phyloP scores from a whole-genome alignment of 2,888 invertebrate species.

The Sinelater perroti region DNA sequence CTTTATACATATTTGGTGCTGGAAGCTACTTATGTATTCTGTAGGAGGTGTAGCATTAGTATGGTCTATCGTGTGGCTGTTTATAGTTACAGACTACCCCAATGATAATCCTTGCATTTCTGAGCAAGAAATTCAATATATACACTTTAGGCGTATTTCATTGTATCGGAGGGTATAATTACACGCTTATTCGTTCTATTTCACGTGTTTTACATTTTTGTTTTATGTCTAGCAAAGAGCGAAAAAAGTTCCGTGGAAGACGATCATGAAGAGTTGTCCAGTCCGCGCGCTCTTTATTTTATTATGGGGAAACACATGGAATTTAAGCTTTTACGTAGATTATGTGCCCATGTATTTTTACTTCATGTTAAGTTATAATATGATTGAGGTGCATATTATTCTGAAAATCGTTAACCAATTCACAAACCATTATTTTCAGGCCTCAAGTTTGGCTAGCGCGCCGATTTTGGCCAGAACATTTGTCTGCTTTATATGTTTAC shows the following conservation, averaged over 20 bases:
- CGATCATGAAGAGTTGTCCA: not conserved
- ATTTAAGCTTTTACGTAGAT: slow-evolving; percentile 9
- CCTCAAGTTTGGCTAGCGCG: not conserved
- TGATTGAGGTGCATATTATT: no score
- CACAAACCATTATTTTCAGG: not conserved
- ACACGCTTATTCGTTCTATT: no score
- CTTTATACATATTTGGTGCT: not conserved
- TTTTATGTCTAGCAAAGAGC: not conserved
- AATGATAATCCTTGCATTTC: slow-evolving; percentile 64
- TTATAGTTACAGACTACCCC: slow-evolving; percentile 64
- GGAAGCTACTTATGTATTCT: slow-evolving; percentile 39
- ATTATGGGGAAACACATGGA: slow-evolving; percentile 17
- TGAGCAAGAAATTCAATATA: slow-evolving; percentile 59
- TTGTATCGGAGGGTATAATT: not conserved
- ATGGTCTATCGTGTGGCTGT: slow-evolving; percentile 61
- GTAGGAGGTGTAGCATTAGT: slow-evolving; percentile 50
- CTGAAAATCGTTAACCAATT: not conserved
- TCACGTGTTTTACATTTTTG: not conserved
- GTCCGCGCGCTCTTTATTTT: slow-evolving; percentile 5
- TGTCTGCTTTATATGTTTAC: not conserved
- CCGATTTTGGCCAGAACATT: slow-evolving; percentile 10
- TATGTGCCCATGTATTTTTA: slow-evolving; percentile 10
- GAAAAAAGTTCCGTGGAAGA: slow-evolving; percentile 3
- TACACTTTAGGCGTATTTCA: slow-evolving; percentile 49
- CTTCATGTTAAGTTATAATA: not conserved